A percentile compares a stretch with the other conserved stretches of the same genome.
Conservation (phyloP, 2,888 invertebrate genomes). For the Cryptus armator region DNA sequence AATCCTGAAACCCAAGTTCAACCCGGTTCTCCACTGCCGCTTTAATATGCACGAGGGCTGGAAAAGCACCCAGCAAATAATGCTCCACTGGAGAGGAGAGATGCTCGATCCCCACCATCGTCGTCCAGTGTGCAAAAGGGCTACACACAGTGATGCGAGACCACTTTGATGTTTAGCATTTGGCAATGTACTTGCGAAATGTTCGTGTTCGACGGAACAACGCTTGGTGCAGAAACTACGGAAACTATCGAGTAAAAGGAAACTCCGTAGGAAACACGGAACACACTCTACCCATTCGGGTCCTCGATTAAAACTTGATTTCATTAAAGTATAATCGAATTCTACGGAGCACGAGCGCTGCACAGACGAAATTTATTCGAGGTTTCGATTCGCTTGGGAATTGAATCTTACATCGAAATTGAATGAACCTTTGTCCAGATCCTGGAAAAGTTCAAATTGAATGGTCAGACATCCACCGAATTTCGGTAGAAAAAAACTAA, state of each 20-base stretch:
- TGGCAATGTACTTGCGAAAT: slow-evolving; percentile 42
- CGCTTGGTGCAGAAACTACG: background rate
- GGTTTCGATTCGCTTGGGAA: background rate
- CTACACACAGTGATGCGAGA: slow-evolving; percentile 30
- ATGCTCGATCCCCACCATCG: background rate
- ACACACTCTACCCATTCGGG: slow-evolving; percentile 5
- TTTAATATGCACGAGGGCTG: slow-evolving; percentile 40
- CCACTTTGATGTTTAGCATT: slow-evolving; percentile 61
- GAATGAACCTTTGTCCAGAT: background rate
- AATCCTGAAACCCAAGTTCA: slow-evolving; percentile 49
- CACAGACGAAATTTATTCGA: background rate
- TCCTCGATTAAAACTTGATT: slow-evolving; percentile 32
- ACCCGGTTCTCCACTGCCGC: slow-evolving; percentile 37
- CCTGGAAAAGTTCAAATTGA: background rate
- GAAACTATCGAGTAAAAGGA: slow-evolving; percentile 5
- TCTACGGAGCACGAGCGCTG: background rate
- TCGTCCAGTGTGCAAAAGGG: slow-evolving; percentile 4
- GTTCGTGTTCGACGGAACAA: slow-evolving; percentile 5
- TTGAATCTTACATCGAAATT: background rate
- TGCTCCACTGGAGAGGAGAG: slow-evolving; percentile 40
- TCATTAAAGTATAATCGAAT: slow-evolving; percentile 16
- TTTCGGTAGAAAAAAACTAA: background rate
- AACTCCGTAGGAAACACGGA: background rate
- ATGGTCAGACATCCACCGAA: background rate
- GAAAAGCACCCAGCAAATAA: slow-evolving; percentile 36